Evolutionary conservation across 2,113 vertebrate genomes (phyloP), one percentile per base, ranked within the genome.

Genomic region (Lontra canadensis): DNA sequence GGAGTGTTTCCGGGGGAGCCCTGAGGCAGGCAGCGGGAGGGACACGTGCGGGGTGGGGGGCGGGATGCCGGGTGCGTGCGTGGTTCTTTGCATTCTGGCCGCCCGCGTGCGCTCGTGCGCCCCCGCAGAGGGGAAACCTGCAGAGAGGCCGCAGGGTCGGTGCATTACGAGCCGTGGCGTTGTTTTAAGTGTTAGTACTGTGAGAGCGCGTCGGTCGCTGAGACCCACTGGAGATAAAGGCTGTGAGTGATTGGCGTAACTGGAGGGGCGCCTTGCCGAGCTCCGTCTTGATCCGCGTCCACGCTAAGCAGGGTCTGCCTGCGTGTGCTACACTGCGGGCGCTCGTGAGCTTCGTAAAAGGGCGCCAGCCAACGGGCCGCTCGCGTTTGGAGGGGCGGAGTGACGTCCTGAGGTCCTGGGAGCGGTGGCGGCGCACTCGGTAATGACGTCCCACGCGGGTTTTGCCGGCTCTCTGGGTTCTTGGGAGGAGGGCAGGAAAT

Each of bases 91-190:
- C 2, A 36, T 36, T 25, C 25, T 29, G 25, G 13, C 39, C 23
- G 20, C 20, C 14, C 39, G 1, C 6, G 21, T 14, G 71, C 42
- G 11, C 11, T 26, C 3, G 11, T 18, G 1, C 3, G 23, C 25
- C 0, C 25, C 39, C 6, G 36, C 71, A 1, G 36, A 25, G 21
- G 71, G 71, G 67, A 13, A 7, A 2, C 36, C 25, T 12, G 4
- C 71, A 0, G 23, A 1, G 39, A 42, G 7, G 23, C 7, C 25
- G 39, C 73, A 15, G 2, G 25, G 73, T 44, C 26, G 39, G 73
- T 17, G 39, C 73, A 1, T 26, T 15, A 26, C 14, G 26, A 44
- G 39, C 44, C 39, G 7, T 2, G 15, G 25, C 25, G 44, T 7
- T 25, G 0, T 7, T 15, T 14, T 15, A 7, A 29, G 73, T 29